Percentiles rank a stretch among this genome's conserved stretches.
These are phyloP conservation scores for Toxotes chatareus DNA, from an alignment of 2,113 vertebrate genomes.

Conservation along the genomic window DNA sequence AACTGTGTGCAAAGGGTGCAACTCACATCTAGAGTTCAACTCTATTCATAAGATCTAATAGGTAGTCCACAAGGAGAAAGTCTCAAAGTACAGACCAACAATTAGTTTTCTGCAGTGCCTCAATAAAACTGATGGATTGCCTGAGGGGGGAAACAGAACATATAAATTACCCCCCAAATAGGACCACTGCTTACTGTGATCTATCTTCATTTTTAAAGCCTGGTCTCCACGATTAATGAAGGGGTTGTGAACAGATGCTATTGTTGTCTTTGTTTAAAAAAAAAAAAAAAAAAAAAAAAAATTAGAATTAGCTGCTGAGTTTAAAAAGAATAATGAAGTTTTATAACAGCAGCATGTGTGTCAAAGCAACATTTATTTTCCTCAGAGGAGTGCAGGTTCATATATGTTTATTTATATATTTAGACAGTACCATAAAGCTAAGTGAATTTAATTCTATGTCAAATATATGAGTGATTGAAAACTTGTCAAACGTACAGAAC, in stretches of 20 bases:
- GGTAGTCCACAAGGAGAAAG: slow-evolving; percentile 1
- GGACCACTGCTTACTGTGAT: slow-evolving; percentile 19
- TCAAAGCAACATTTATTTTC: background rate
- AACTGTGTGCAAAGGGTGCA: background rate
- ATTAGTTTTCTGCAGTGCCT: slow-evolving; percentile 25
- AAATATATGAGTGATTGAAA: background rate
- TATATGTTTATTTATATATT: background rate
- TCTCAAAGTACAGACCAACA: background rate
- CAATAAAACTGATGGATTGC: slow-evolving; percentile 36
- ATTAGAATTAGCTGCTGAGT: slow-evolving; percentile 16
- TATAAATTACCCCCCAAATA: slow-evolving; percentile 48
- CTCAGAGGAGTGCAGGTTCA: background rate
- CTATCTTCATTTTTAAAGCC: slow-evolving; percentile 38
- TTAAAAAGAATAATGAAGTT: background rate
- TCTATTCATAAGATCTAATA: slow-evolving; percentile 12
- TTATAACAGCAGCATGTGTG: slow-evolving; percentile 3
- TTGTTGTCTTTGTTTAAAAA: slow-evolving; percentile 11
- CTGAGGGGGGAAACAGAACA: slow-evolving; percentile 13
- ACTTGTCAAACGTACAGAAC: background rate
- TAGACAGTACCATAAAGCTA: background rate
- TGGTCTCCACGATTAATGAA: slow-evolving; percentile 47
- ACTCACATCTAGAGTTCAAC: background rate
- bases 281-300: background rate
- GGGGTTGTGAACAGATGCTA: slow-evolving; percentile 16
- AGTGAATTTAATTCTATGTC: background rate